Base-by-base conservation (phyloP, 2,888 invertebrate species). In the Drosophila melanosoma region DNA sequence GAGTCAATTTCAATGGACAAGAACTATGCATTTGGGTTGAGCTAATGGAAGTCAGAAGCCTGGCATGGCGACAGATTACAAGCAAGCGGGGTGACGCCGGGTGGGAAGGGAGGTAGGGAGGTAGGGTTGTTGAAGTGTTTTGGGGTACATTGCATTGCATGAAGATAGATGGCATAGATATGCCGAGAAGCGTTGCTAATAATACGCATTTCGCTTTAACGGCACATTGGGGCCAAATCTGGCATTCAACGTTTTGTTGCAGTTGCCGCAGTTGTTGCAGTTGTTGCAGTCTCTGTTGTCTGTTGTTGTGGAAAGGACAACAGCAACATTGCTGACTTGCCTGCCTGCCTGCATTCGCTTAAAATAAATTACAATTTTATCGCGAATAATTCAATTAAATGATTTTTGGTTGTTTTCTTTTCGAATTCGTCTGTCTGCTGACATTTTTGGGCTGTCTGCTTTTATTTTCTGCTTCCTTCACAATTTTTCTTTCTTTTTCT, bases 371-470 rank as follows among this genome's bases (percentile, higher is more conserved):
- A 73, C 76, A 73, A 74, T 84, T 87, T 87, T 81, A 89, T 84
- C 79, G 82, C 82, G 62, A 65, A 81, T 83, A 81, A 81, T 85
- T 85, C 76, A 83, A 83, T 85, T 80, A 80, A 83, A 85, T 76
- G 80, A 82, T 84, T 78, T 82, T 82, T 82, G 65, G 57, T 56
- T 81, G 66, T 54, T 20, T 58, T 64, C 59, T 54, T 56, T 60
- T 58, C 20, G 59, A 51, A 64, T 26, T 42, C 35, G 48, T 42
- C 58, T 74, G 70, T 76, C 80, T 63, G 69, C 61, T 8, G 45
- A 8, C 26, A 49, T 26, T 52, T 67, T 61, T 48, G 45, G 35
- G 45, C 45, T 69, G 26, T 56, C 53, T 35, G 15, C 32, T 52
- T 63, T 58, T 61, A 12, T 12, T 42, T 49, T 60, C 38, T 38